These are phyloP conservation scores for Heterochromis multidens DNA, from an alignment of 2,113 vertebrate genomes.

Conservation along the genomic window DNA sequence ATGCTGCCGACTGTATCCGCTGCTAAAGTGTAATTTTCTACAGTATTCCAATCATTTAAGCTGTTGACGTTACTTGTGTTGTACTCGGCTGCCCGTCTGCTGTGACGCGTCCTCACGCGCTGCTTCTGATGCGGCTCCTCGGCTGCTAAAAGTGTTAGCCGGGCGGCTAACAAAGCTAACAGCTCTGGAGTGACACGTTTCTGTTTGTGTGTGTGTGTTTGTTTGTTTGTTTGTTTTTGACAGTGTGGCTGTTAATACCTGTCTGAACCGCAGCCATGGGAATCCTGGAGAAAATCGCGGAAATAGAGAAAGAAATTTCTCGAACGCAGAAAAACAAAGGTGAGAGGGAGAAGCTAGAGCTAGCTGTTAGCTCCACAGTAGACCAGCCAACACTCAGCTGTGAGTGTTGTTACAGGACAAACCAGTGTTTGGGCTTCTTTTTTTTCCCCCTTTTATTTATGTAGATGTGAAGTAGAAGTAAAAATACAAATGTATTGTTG, in stretches of 20 bases:
- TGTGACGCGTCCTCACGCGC: fast-evolving
- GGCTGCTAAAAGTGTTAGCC: conserved; percentile 34
- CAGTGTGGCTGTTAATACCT: neutral
- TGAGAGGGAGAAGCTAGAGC: conserved; percentile 21
- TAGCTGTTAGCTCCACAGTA: conserved; percentile 5
- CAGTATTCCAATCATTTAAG: neutral
- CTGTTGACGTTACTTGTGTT: neutral
- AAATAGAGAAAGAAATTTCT: conserved; percentile 95
- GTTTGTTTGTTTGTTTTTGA: neutral
- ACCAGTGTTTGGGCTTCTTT: neutral
- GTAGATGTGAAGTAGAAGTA: neutral
- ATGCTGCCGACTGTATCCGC: conserved; percentile 52
- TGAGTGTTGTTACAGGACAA: neutral
- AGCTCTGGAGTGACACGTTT: conserved; percentile 56
- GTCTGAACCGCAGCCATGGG: conserved; percentile 76
- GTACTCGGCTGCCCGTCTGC: neutral
- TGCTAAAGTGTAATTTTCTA: conserved; percentile 47
- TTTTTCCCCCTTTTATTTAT: neutral
- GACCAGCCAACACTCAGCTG: neutral
- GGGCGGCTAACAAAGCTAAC: conserved; percentile 43
- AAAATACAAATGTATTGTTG: neutral
- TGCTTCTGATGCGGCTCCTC: neutral
- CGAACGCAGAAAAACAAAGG: conserved; percentile 98
- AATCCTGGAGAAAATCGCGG: conserved; percentile 93
- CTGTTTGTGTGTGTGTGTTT: neutral